phyloP scores from a whole-genome alignment of 2,797 vertebrate species.

The Melanotaenia trifasciata region DNA sequence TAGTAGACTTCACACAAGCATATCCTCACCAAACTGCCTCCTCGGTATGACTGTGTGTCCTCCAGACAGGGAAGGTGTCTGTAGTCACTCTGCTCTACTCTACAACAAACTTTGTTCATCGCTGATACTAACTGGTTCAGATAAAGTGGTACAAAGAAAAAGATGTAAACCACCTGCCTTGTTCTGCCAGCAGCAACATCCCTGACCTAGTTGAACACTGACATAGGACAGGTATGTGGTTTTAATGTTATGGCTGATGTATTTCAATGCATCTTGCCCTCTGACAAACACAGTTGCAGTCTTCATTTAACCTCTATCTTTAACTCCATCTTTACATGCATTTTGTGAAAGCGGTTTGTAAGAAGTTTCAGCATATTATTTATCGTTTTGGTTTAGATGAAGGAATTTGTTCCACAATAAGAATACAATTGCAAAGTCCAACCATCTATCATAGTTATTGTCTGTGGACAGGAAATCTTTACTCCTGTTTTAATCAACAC shows the following conservation, averaged over 20 bases:
- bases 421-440: neutral
- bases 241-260: neutral
- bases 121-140: neutral
- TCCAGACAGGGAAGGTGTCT: constrained; percentile 47
- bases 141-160: neutral
- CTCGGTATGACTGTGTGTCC: constrained; percentile 38
- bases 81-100: constrained; percentile 18
- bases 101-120: neutral
- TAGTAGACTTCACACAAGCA: constrained; percentile 42
- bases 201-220: neutral
- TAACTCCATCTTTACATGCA: neutral
- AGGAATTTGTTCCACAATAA: neutral
- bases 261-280: neutral
- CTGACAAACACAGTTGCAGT: neutral
- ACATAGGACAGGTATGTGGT: neutral
- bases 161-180: constrained; percentile 1
- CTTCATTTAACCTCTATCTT: neutral
- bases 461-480: neutral
- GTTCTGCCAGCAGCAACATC: neutral
- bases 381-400: neutral
- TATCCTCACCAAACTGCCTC: constrained; percentile 46
- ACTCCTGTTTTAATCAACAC: neutral
- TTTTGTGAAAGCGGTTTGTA: neutral
- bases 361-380: neutral
- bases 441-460: neutral